Evolutionary conservation across 2,888 invertebrate genomes (phyloP), one percentile per base, ranked within the genome.

Genomic region (Drosophila limbata): DNA sequence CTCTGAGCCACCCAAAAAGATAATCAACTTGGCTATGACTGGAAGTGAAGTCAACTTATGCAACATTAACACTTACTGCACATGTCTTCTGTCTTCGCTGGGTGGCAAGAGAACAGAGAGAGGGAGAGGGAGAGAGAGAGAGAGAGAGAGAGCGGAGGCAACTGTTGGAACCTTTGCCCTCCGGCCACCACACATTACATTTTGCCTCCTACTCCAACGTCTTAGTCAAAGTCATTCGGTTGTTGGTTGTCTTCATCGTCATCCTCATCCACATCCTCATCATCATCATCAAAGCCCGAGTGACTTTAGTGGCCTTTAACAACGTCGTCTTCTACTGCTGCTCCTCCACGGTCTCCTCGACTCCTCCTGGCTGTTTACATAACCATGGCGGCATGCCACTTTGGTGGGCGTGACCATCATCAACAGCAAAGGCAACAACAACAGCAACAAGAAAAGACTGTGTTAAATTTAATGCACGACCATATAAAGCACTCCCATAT

Each of bases 401-500:
- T 81, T 78, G 52, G 80, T 66, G 75, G 83, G 83, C 83, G 83
- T 84, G 62, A 21, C 73, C 48, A 67, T 52, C 70, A 65, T 47
- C 44, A 59, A 60, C 48, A 21, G 50, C 42, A 31, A 51, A 25
- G 6, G 21, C 33, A 60, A 11, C 42, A 13, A 28, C 19, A 65
- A 53, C 35, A 66, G 33, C 19, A 37, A 44, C 40, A 51, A 51
- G 48, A 51, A 69, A 71, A 70, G 61, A 55, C 63, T 77, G 81
- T 73, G 81, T 69, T 83, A 85, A 83, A 83, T 81, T 85, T 77
- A 83, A 83, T 84, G 84, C 86, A 83, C 72, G 81, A 74, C 75
- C 68, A 67, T 65, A 75, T 65, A 67, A 70, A 69, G 45, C 69
- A 48, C 69, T 72, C 68, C 69, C 75, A 76, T 69, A 76, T 73